Conservation (phyloP, 2,797 vertebrate genomes). For the Zenarchopterus dispar region DNA sequence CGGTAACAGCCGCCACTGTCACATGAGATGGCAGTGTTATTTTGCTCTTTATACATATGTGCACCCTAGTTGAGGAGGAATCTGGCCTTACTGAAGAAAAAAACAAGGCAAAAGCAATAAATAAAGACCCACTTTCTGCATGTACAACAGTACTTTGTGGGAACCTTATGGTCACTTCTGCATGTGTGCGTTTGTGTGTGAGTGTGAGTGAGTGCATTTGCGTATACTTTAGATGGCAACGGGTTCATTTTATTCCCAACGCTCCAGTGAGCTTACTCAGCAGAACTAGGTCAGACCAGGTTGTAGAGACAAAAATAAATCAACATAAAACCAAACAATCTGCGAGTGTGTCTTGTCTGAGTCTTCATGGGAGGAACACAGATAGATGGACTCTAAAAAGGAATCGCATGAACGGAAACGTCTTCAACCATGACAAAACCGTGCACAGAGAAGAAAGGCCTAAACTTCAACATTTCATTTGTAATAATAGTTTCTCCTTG, state of each 20-base stretch:
- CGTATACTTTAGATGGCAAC: conserved; percentile 53
- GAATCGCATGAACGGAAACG: conserved; percentile 20
- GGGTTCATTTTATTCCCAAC: conserved; percentile 68
- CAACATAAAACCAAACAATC: conserved; percentile 57
- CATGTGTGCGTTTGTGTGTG: neutral
- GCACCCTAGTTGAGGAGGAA: too few relatives aligned
- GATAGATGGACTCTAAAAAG: conserved; percentile 12
- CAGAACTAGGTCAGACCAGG: conserved; percentile 67
- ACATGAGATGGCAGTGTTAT: conserved; percentile 44
- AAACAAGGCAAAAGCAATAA: conserved; percentile 9
- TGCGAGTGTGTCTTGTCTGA: conserved; percentile 12
- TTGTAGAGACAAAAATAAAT: conserved; percentile 64
- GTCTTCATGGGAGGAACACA: neutral
- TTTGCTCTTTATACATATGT: conserved; percentile 16
- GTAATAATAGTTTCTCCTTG: conserved; percentile 20
- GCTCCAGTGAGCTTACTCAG: conserved; percentile 69
- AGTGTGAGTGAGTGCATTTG: conserved; percentile 13
- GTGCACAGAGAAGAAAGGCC: conserved; percentile 9
- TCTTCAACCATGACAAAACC: conserved; percentile 17
- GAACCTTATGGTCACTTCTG: conserved; percentile 13
- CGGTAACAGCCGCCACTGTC: conserved; percentile 56
- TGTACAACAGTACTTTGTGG: conserved; percentile 6
- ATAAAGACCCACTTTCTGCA: conserved; percentile 12
- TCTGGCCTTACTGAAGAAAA: neutral
- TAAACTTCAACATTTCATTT: conserved; percentile 23